Evolutionary conservation across 2,113 vertebrate genomes (phyloP).

Genomic region (Scatophagus argus): DNA sequence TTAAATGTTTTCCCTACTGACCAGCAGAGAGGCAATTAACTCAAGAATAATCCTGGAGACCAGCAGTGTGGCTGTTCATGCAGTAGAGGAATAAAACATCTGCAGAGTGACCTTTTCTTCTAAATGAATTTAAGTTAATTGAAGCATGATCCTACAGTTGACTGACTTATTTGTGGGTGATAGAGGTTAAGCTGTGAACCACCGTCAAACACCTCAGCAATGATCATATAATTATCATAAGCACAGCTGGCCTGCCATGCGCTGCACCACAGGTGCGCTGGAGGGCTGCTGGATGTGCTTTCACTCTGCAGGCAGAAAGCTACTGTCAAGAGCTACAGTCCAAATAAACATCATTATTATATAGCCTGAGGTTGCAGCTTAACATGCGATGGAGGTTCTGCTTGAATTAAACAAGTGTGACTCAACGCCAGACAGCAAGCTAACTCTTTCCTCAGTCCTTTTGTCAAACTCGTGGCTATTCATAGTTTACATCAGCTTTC

Average conservation of each 20-base stretch:
- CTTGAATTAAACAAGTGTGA: conserved; percentile 52
- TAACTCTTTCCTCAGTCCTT: conserved; percentile 12
- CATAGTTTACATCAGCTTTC: background rate
- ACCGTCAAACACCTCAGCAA: conserved; percentile 43
- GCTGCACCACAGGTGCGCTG: conserved; percentile 62
- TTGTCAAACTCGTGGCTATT: conserved; percentile 1
- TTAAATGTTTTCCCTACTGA: background rate
- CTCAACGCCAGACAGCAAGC: conserved; percentile 37
- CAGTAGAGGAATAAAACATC: conserved; percentile 25
- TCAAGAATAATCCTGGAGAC: conserved; percentile 10
- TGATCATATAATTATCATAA: conserved; percentile 68
- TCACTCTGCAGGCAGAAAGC: conserved; percentile 45
- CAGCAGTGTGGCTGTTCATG: conserved; percentile 11
- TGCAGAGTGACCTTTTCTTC: conserved; percentile 52
- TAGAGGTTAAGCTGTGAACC: conserved; percentile 59
- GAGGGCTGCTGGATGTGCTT: conserved; percentile 44
- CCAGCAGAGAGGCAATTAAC: background rate
- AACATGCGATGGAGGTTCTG: conserved; percentile 47
- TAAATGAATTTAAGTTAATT: conserved; percentile 56
- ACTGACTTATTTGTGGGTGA: conserved; percentile 52
- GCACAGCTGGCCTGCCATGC: conserved; percentile 69
- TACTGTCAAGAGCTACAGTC: conserved; percentile 51
- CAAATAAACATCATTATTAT: conserved; percentile 72
- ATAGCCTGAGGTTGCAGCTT: conserved; percentile 60
- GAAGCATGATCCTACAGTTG: conserved; percentile 39